phyloP scores from a whole-genome alignment of 2,888 invertebrate species.

The Cyrtodaria siliqua region DNA sequence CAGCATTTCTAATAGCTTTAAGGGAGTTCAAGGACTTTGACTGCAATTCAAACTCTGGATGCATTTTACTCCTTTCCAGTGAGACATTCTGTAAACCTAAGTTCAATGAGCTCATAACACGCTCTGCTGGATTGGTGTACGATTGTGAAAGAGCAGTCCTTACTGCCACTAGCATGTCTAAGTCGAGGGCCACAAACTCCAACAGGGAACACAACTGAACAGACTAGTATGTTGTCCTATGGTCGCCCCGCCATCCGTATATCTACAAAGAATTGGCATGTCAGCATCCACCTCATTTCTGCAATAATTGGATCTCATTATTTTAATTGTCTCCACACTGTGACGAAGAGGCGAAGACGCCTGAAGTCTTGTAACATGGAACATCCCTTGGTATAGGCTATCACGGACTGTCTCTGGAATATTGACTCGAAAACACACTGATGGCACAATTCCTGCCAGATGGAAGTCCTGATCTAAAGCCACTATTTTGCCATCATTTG shows the following conservation, averaged over 20 bases:
- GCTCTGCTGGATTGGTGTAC: too few relatives aligned
- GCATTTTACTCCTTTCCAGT: too few relatives aligned
- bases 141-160: constrained; percentile 17
- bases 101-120: too few relatives aligned
- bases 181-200: constrained; percentile 38
- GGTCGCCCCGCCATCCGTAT: constrained; percentile 47
- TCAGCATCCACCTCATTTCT: too few relatives aligned
- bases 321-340: constrained; percentile 38
- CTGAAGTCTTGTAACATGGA: constrained; percentile 56
- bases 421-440: constrained; percentile 17
- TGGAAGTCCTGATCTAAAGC: constrained; percentile 40
- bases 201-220: constrained; percentile 36
- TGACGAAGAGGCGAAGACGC: constrained; percentile 45
- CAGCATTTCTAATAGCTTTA: too few relatives aligned
- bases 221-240: constrained; percentile 26
- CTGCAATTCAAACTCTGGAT: too few relatives aligned
- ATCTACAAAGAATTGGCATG: constrained; percentile 28
- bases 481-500: not conserved
- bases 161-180: constrained; percentile 45
- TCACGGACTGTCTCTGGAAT: constrained; percentile 42
- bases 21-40: too few relatives aligned
- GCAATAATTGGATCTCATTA: constrained; percentile 8
- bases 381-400: constrained; percentile 49
- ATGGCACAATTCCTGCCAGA: constrained; percentile 24
- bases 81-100: too few relatives aligned